Evolutionary conservation across 1,140 invertebrate genomes (phyloP).

Genomic region (Bombus ignitus): DNA sequence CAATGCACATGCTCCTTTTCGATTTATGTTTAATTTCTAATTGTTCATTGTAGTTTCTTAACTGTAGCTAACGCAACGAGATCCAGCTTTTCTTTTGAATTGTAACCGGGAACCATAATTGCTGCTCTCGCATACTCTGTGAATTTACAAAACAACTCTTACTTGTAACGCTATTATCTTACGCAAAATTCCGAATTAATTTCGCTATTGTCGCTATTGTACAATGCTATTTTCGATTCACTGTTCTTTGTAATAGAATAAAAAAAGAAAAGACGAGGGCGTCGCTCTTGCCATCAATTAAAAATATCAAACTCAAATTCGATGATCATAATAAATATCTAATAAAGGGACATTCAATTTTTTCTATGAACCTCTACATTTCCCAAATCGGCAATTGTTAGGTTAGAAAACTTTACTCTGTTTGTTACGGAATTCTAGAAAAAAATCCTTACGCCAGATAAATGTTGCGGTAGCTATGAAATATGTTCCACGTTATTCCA

Average conservation of each 20-base stretch:
- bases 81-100: background rate
- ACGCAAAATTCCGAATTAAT: background rate
- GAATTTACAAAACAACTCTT: background rate
- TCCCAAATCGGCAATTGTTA: background rate
- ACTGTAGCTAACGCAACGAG: background rate
- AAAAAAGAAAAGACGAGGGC: background rate
- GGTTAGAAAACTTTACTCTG: background rate
- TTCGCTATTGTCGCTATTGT: background rate
- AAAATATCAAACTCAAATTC: background rate
- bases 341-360: no score
- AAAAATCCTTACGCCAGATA: conserved; percentile 5
- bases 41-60: conserved; percentile 45
- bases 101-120: background rate
- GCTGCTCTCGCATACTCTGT: background rate
- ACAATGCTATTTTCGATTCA: background rate
- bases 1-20: background rate
- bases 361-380: background rate
- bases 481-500: conserved; percentile 15
- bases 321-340: background rate
- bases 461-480: conserved; percentile 30
- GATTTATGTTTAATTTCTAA: conserved; percentile 31
- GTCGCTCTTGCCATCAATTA: background rate
- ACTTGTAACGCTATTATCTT: no score
- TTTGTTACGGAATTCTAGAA: background rate
- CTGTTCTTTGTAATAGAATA: background rate